Percentiles rank a stretch among this genome's conserved stretches.
These are phyloP conservation scores for Zygaena filipendulae DNA, from an alignment of 2,888 invertebrate species.

Conservation along the genomic window DNA sequence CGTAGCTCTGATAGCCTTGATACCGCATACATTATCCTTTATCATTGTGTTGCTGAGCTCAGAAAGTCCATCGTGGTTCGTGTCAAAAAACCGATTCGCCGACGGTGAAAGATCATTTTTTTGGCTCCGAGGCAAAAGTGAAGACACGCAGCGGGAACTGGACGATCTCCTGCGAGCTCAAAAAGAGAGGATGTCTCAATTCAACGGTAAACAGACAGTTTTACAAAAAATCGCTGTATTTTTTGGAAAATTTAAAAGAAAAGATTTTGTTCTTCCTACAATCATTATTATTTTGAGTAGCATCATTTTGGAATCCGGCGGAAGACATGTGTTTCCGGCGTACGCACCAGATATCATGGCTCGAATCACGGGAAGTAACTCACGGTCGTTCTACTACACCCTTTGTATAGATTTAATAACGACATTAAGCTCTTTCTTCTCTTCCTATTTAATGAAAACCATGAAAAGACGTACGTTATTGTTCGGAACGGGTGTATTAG, in stretches of 20 bases:
- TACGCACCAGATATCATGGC: slow-evolving; percentile 38
- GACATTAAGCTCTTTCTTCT: slow-evolving; percentile 26
- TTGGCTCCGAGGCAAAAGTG: slow-evolving; percentile 51
- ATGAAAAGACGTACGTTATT: slow-evolving; percentile 33
- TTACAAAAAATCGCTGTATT: slow-evolving; percentile 16
- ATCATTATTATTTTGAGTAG: slow-evolving; percentile 25
- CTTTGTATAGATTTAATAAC: slow-evolving; percentile 34
- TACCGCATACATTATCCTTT: slow-evolving; percentile 25
- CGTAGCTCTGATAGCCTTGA: slow-evolving; percentile 23
- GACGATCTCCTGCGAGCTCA: slow-evolving; percentile 30
- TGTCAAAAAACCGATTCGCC: slow-evolving; percentile 49
- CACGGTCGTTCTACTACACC: slow-evolving; percentile 30
- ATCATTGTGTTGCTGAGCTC: slow-evolving; percentile 49
- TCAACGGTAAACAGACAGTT: slow-evolving; percentile 10
- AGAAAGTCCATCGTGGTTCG: slow-evolving; percentile 72
- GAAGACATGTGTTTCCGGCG: slow-evolving; percentile 37
- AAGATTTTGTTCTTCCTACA: slow-evolving; percentile 34
- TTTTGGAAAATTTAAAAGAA: slow-evolving; percentile 27
- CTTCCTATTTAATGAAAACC: slow-evolving; percentile 31
- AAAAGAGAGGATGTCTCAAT: slow-evolving; percentile 17
- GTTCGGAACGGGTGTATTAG: slow-evolving; percentile 30
- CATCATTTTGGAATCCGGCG: slow-evolving; percentile 31
- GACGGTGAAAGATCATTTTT: slow-evolving; percentile 58
- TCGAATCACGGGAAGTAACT: slow-evolving; percentile 26
- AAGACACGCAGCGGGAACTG: slow-evolving; percentile 23